phyloP scores from a whole-genome alignment of 2,888 invertebrate species.

The Belgica antarctica region DNA sequence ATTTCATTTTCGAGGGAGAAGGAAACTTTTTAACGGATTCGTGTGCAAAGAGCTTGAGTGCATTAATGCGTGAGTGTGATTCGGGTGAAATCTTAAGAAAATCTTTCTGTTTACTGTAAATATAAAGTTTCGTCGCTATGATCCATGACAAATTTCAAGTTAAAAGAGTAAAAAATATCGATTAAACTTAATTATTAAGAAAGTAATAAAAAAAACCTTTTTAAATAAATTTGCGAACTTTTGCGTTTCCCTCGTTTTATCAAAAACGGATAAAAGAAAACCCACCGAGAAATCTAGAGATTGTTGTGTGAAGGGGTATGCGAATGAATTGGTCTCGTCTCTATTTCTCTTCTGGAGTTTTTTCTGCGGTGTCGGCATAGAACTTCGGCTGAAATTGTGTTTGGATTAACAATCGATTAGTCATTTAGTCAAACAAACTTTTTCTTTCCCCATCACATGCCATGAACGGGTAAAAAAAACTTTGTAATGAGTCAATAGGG shows the following conservation, averaged over 20 bases:
- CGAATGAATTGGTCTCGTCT: background rate
- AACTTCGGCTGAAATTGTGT: conserved; percentile 50
- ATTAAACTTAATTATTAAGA: background rate
- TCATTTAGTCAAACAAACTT: no score
- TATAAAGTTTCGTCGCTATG: background rate
- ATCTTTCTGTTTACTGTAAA: background rate
- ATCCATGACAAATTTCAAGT: background rate
- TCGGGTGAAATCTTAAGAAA: background rate
- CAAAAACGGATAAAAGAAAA: background rate
- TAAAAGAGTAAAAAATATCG: conserved; percentile 2
- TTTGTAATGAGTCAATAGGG: no score
- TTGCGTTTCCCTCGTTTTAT: background rate
- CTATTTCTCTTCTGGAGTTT: conserved; percentile 30
- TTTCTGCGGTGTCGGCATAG: conserved; percentile 51
- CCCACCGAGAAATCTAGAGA: background rate
- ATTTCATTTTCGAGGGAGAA: background rate
- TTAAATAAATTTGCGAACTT: no score
- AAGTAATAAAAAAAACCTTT: background rate
- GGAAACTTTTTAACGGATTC: background rate
- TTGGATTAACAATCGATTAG: no score
- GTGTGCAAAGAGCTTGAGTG: background rate
- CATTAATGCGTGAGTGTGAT: background rate
- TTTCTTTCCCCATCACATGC: no score
- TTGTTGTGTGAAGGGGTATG: background rate
- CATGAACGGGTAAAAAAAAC: no score